Evolutionary conservation across 2,888 invertebrate genomes (phyloP).

Genomic region (Mycalesis mineus): DNA sequence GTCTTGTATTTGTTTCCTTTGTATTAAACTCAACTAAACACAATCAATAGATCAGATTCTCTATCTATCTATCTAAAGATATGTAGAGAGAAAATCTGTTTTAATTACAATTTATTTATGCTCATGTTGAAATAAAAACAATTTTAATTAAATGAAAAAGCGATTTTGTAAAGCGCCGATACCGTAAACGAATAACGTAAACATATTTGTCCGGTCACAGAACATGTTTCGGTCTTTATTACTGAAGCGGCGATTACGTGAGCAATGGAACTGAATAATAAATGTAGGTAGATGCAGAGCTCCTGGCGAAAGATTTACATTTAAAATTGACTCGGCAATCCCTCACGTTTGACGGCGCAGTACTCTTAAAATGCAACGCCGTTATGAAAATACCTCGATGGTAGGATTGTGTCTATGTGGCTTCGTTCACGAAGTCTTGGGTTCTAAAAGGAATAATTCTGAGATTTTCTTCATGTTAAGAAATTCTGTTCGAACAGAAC

Average conservation of each 20-base stretch:
- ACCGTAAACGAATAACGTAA: slow-evolving; percentile 21
- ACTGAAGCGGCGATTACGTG: slow-evolving; percentile 25
- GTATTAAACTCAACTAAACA: too few species aligned
- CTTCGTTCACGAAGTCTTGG: too few species aligned
- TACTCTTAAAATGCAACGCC: slow-evolving; percentile 45
- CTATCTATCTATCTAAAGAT: too few species aligned
- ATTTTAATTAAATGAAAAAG: slow-evolving; percentile 23
- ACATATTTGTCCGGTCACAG: slow-evolving; percentile 23
- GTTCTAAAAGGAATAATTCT: too few species aligned
- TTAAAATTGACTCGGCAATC: slow-evolving; percentile 41
- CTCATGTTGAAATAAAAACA: not conserved
- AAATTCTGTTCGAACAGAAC: too few species aligned
- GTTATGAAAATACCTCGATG: too few species aligned
- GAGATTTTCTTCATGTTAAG: too few species aligned
- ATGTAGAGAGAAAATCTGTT: not conserved
- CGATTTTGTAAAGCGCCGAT: slow-evolving; percentile 18
- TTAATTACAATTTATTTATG: not conserved
- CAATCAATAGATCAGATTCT: too few species aligned
- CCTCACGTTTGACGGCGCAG: slow-evolving; percentile 39
- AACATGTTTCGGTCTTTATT: slow-evolving; percentile 21
- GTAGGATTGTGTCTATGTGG: too few species aligned
- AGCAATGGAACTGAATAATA: slow-evolving; percentile 29
- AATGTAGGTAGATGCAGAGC: slow-evolving; percentile 20
- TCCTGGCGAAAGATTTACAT: slow-evolving; percentile 36
- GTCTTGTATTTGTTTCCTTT: too few species aligned